These are phyloP conservation scores for Aldabrachelys gigantea DNA, from an alignment of 2,113 vertebrate species.

Conservation along the genomic window DNA sequence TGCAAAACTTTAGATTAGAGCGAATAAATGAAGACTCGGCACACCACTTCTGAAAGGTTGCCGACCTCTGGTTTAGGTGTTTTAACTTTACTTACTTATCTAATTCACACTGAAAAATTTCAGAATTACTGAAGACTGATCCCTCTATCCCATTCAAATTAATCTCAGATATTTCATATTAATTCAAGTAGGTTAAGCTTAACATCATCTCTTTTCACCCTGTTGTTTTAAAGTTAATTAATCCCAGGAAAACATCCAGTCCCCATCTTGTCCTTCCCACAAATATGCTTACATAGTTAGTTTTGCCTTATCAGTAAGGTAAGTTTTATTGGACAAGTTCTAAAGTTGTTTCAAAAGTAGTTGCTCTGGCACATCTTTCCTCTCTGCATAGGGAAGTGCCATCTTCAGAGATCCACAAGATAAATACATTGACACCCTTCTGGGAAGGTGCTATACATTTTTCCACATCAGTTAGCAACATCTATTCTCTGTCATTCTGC, in stretches of 20 bases:
- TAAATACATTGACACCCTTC: neutral
- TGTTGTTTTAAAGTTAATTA: neutral
- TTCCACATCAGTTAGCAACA: neutral
- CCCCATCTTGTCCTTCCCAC: accelerated
- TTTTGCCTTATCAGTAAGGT: neutral
- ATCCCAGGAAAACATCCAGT: neutral
- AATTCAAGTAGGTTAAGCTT: neutral
- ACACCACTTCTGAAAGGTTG: no score
- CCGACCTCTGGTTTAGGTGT: neutral
- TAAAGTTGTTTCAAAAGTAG: accelerated
- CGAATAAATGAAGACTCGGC: no score
- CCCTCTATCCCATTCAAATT: neutral
- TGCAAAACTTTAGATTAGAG: no score
- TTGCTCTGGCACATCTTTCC: neutral
- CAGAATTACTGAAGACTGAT: neutral
- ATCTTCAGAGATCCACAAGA: neutral
- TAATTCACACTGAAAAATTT: neutral
- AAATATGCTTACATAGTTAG: neutral
- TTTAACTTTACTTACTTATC: neutral
- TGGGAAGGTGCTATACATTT: neutral
- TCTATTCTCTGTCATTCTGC: neutral
- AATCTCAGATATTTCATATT: neutral
- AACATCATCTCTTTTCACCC: neutral
- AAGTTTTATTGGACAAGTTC: neutral
- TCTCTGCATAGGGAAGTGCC: neutral